phyloP scores from a whole-genome alignment of 2,888 invertebrate species.

The Lamellibrachia satsuma region DNA sequence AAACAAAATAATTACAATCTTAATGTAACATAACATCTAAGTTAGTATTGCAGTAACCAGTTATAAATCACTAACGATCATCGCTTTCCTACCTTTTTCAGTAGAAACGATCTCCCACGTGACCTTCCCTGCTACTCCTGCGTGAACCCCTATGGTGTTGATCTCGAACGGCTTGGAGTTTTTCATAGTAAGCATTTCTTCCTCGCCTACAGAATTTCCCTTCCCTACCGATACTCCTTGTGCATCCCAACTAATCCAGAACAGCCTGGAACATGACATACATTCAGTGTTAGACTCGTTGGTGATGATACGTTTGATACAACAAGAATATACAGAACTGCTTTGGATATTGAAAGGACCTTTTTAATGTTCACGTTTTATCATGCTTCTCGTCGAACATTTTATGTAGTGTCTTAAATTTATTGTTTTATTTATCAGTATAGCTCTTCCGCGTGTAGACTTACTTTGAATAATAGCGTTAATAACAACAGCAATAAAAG shows the following conservation, averaged over 20 bases:
- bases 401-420: too few species aligned
- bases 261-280: not conserved
- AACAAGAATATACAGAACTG: too few species aligned
- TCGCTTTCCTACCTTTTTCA: not conserved
- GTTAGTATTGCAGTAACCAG: not conserved
- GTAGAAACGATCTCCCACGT: not conserved
- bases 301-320: not conserved
- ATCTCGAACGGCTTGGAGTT: not conserved
- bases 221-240: not conserved
- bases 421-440: too few species aligned
- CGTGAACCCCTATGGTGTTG: not conserved
- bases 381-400: too few species aligned
- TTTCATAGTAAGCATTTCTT: not conserved
- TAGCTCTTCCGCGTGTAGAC: too few species aligned
- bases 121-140: not conserved
- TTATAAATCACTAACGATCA: not conserved
- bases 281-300: not conserved
- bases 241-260: not conserved
- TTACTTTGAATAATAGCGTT: too few species aligned
- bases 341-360: too few species aligned
- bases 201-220: not conserved
- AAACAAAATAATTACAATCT: not conserved
- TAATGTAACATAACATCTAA: not conserved
- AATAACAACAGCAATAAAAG: too few species aligned
- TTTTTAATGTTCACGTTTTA: too few species aligned